Conservation (phyloP, 2,888 invertebrate species). For the Argyresthia albistria region DNA sequence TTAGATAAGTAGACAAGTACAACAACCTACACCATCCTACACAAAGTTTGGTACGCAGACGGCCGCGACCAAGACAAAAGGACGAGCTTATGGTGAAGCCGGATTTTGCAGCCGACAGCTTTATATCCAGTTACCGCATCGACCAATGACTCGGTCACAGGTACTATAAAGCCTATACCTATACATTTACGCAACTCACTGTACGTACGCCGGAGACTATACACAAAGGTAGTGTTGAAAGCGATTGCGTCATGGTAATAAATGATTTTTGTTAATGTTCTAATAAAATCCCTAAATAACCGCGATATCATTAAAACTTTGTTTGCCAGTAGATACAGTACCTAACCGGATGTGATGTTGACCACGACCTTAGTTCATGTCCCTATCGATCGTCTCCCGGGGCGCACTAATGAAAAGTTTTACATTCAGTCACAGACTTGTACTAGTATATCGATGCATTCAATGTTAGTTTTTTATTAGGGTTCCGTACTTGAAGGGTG, state of each 20-base stretch:
- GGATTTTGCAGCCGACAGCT: background rate
- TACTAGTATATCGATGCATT: background rate
- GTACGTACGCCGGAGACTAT: background rate
- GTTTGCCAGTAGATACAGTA: background rate
- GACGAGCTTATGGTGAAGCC: background rate
- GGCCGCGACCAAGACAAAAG: background rate
- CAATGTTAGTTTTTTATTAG: too few relatives aligned
- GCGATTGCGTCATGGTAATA: background rate
- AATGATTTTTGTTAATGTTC: background rate
- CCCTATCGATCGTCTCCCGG: too few relatives aligned
- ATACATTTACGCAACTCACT: background rate
- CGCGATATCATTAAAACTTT: background rate
- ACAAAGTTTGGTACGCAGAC: background rate
- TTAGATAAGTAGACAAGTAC: too few relatives aligned
- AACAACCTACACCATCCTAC: too few relatives aligned
- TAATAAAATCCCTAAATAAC: slow-evolving; percentile 3
- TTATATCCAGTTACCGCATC: slow-evolving; percentile 2
- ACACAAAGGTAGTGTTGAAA: too few relatives aligned
- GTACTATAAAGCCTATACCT: too few relatives aligned
- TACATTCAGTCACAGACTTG: too few relatives aligned
- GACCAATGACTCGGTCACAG: too few relatives aligned
- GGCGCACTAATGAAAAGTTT: background rate
- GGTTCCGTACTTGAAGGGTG: too few relatives aligned
- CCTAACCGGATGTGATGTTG: background rate
- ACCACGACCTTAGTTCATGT: background rate